Evolutionary conservation across 1,140 invertebrate species (phyloP).

Genomic region (Leguminivora glycinivorella): DNA sequence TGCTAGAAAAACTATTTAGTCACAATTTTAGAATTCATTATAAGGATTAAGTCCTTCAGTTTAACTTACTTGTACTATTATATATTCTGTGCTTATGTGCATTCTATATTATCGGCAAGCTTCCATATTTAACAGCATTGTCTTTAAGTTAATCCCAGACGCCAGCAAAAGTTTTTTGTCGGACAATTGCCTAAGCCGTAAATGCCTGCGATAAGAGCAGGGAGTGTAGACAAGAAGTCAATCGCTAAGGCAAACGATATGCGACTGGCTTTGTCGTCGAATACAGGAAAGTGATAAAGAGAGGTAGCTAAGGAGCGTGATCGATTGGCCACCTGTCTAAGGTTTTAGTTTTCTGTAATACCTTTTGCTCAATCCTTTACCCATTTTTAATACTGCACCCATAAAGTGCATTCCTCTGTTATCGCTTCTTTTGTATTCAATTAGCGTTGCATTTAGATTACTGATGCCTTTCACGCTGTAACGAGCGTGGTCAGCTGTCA

Average conservation of each 20-base stretch:
- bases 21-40: background rate
- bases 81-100: too few relatives aligned
- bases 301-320: too few relatives aligned
- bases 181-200: conserved; percentile 43
- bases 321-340: too few relatives aligned
- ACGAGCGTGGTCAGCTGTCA: conserved; percentile 77
- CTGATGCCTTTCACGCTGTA: conserved; percentile 76
- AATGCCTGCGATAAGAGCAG: conserved; percentile 37
- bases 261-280: too few relatives aligned
- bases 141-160: conserved; percentile 7
- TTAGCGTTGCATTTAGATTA: conserved; percentile 76
- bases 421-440: conserved; percentile 77
- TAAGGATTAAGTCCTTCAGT: background rate
- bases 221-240: too few relatives aligned
- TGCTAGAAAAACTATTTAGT: background rate
- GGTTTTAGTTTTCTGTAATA: conserved; percentile 35
- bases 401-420: conserved; percentile 69
- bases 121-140: background rate
- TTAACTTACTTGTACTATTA: too few relatives aligned
- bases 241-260: too few relatives aligned
- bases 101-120: background rate
- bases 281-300: too few relatives aligned
- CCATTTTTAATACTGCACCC: conserved; percentile 51
- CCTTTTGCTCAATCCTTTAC: conserved; percentile 45
- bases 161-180: conserved; percentile 3